Conservation (phyloP, 2,888 invertebrate genomes). For the Drosophila atripex region DNA sequence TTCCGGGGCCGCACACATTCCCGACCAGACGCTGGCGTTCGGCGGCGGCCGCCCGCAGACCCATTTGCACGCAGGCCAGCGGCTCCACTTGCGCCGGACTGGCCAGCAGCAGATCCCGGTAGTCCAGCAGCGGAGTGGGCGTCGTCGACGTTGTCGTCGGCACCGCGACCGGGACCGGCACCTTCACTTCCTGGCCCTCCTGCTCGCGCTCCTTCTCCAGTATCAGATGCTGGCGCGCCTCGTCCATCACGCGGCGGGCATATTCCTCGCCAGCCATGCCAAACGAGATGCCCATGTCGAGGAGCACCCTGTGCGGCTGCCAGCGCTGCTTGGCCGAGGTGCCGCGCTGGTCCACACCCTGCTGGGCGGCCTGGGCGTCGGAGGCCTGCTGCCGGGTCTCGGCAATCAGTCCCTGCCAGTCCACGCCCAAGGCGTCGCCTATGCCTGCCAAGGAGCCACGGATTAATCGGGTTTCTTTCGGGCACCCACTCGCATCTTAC, state of each 20-base stretch:
- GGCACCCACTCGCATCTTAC: conserved; percentile 43
- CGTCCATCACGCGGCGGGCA: conserved; percentile 84
- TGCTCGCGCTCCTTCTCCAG: conserved; percentile 67
- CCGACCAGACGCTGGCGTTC: conserved; percentile 87
- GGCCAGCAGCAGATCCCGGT: conserved; percentile 48
- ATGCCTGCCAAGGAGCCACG: conserved; percentile 83
- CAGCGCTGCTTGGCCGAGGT: conserved; percentile 89
- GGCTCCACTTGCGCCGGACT: conserved; percentile 82
- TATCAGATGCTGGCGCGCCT: conserved; percentile 78
- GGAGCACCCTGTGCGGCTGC: conserved; percentile 91
- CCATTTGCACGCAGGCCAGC: conserved; percentile 86
- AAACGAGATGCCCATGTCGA: conserved; percentile 91
- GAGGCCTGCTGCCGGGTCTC: conserved; percentile 86
- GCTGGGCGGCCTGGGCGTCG: conserved; percentile 66
- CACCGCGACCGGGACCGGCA: not conserved
- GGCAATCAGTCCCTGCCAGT: conserved; percentile 95
- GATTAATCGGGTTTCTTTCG: not conserved
- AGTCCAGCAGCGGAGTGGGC: conserved; percentile 84
- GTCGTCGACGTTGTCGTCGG: conserved; percentile 4
- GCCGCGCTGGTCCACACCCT: conserved; percentile 80
- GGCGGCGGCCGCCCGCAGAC: conserved; percentile 86
- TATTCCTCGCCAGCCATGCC: conserved; percentile 90
- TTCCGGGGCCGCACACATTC: conserved; percentile 90
- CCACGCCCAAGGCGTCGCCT: conserved; percentile 97
- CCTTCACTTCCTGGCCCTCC: conserved; percentile 25